These are phyloP conservation scores for Perognathus longimembris DNA, from an alignment of 2,113 vertebrate genomes.

Conservation along the genomic window DNA sequence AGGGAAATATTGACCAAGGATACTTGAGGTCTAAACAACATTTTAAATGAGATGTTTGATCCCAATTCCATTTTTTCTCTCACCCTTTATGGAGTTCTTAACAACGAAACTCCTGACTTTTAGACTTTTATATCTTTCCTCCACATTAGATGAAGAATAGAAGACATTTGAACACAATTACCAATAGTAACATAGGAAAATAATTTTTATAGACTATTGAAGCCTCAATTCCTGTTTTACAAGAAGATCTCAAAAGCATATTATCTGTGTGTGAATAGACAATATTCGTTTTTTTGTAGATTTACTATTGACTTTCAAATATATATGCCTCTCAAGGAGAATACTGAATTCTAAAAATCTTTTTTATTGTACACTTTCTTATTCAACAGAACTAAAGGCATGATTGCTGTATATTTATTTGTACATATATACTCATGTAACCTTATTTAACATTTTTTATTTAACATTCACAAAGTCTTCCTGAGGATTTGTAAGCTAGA, in stretches of 20 bases:
- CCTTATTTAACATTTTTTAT: background rate
- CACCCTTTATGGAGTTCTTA: background rate
- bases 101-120: background rate
- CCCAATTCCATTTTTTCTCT: background rate
- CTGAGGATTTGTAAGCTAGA: background rate
- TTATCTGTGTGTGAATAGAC: background rate
- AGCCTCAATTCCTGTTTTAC: background rate
- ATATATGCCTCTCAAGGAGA: background rate
- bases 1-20: background rate
- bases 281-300: background rate
- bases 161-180: background rate
- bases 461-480: background rate
- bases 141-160: background rate
- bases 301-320: background rate
- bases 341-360: background rate
- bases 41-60: background rate
- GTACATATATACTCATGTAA: background rate
- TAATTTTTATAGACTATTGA: constrained; percentile 15
- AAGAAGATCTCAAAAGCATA: background rate
- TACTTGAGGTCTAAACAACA: background rate
- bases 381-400: background rate
- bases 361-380: constrained; percentile 6
- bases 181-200: background rate
- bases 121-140: background rate
- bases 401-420: background rate